Percentiles rank a stretch among this genome's conserved stretches.
Evolutionary conservation across 2,888 invertebrate species (phyloP).

Genomic region (Salticus scenicus): DNA sequence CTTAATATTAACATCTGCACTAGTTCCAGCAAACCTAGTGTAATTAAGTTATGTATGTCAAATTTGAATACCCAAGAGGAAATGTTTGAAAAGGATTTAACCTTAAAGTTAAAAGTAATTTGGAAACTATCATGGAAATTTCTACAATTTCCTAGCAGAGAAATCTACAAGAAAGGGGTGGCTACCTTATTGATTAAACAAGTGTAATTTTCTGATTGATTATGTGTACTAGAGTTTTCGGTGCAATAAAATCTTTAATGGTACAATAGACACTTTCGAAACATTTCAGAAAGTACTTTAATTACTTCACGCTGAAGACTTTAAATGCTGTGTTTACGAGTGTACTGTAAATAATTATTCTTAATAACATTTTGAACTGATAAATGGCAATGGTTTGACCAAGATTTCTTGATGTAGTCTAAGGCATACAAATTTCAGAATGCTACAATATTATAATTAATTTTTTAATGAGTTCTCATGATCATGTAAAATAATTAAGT

Average conservation of each 20-base stretch:
- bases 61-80: too few relatives aligned
- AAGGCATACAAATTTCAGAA: too few relatives aligned
- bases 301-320: not conserved
- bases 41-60: too few relatives aligned
- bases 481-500: too few relatives aligned
- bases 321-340: not conserved
- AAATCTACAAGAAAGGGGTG: not conserved
- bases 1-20: too few relatives aligned
- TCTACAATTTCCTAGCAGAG: not conserved
- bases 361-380: too few relatives aligned
- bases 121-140: not conserved
- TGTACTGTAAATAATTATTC: not conserved
- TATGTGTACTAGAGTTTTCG: not conserved
- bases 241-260: not conserved
- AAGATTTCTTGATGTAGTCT: too few relatives aligned
- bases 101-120: not conserved
- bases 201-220: not conserved
- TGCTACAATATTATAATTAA: too few relatives aligned
- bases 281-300: not conserved
- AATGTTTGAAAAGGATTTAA: not conserved
- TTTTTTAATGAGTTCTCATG: too few relatives aligned
- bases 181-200: not conserved
- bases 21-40: too few relatives aligned
- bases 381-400: too few relatives aligned
- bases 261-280: not conserved